Evolutionary conservation across 2,797 vertebrate species (phyloP).

Genomic region (Ispidina lecontei): DNA sequence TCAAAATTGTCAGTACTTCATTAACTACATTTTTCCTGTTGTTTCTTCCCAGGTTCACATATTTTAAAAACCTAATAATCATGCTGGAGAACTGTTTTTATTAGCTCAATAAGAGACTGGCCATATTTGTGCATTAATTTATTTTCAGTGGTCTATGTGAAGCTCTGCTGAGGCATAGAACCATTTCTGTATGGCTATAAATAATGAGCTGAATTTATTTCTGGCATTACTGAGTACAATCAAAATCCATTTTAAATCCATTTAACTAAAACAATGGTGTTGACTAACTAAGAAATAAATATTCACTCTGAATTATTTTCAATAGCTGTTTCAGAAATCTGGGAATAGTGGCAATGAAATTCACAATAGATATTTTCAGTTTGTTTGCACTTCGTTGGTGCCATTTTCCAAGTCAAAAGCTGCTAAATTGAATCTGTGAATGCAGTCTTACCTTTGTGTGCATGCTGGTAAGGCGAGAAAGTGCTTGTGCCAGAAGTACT

Average conservation of each 20-base stretch:
- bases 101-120: neutral
- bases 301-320: neutral
- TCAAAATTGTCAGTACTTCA: neutral
- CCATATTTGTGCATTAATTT: neutral
- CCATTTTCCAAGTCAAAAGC: neutral
- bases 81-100: neutral
- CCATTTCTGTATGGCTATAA: neutral
- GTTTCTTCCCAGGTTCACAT: neutral
- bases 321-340: neutral
- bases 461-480: slow-evolving; percentile 85
- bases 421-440: neutral
- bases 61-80: neutral
- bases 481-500: slow-evolving; percentile 87
- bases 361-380: neutral
- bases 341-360: neutral
- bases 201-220: slow-evolving; percentile 33
- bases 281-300: slow-evolving; percentile 8
- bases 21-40: neutral
- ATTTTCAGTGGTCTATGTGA: neutral
- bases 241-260: neutral
- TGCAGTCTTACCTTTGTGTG: slow-evolving; percentile 87
- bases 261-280: neutral
- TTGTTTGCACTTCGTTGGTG: neutral
- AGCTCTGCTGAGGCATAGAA: neutral
- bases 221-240: neutral